phyloP scores from a whole-genome alignment of 2,888 invertebrate genomes.

The Hirtodrosophila confusa region DNA sequence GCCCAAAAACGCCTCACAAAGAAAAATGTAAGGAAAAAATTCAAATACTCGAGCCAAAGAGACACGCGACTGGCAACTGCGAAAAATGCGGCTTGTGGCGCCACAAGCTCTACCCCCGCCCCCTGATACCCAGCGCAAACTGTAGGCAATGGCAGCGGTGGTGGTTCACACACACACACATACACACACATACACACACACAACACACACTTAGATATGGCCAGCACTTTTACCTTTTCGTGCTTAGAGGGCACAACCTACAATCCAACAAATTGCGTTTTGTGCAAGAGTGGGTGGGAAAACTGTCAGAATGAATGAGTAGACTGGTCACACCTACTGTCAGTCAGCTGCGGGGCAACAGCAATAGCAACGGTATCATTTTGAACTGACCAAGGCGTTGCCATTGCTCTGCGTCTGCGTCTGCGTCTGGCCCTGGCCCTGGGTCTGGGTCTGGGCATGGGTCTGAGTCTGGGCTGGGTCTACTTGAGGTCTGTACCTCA shows the following conservation, averaged over 20 bases:
- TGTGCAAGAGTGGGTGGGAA: constrained; percentile 81
- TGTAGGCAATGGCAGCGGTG: constrained; percentile 45
- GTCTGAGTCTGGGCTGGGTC: constrained; percentile 2
- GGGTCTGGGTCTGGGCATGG: constrained; percentile 2
- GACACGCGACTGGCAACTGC: constrained; percentile 72
- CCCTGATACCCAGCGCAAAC: constrained; percentile 16
- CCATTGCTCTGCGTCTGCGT: constrained; percentile 43
- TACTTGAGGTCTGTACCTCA: constrained; percentile 10
- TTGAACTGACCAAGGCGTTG: constrained; percentile 69
- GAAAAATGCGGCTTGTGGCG: constrained; percentile 72
- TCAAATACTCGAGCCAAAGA: constrained; percentile 56
- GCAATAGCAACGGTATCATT: constrained; percentile 50
- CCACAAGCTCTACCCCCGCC: constrained; percentile 62
- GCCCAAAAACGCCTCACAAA: constrained; percentile 29
- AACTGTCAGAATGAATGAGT: constrained; percentile 83
- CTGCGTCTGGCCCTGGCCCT: constrained; percentile 18
- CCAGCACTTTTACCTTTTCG: constrained; percentile 74
- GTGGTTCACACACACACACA: constrained; percentile 53
- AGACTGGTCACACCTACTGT: constrained; percentile 82
- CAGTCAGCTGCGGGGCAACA: constrained; percentile 73
- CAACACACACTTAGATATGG: constrained; percentile 34
- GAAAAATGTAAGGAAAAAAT: constrained; percentile 42
- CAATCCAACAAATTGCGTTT: constrained; percentile 81
- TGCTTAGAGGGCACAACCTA: constrained; percentile 81
- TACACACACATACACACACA: constrained; percentile 13